Percentiles rank a stretch among this genome's conserved stretches.
Conservation (phyloP, 2,888 invertebrate genomes). For the Eurois occulta region DNA sequence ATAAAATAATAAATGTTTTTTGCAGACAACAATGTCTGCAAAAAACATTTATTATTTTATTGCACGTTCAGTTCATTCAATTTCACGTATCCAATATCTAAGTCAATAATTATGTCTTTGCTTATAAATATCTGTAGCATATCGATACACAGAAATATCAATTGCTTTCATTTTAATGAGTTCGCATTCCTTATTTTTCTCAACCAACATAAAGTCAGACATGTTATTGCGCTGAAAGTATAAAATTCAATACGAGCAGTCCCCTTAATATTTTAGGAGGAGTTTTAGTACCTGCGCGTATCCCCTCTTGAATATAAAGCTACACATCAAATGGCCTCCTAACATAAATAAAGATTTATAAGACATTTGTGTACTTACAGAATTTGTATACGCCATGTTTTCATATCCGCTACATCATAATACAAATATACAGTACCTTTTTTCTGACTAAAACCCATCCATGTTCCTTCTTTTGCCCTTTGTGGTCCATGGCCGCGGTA, state of each 20-base stretch:
- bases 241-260: conserved; percentile 52
- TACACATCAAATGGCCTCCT: conserved; percentile 33
- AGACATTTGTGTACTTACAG: conserved; percentile 23
- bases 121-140: not conserved
- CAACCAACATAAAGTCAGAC: conserved; percentile 2
- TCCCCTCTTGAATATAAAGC: conserved; percentile 49
- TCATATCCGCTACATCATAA: conserved; percentile 8
- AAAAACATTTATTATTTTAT: not conserved
- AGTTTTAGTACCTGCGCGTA: conserved; percentile 46
- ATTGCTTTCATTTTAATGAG: conserved; percentile 6
- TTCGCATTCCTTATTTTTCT: conserved; percentile 12
- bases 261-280: conserved; percentile 46
- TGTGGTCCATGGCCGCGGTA: no score
- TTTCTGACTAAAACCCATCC: no score
- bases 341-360: conserved; percentile 51
- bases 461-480: no score
- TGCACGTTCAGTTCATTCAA: not conserved
- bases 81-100: not conserved
- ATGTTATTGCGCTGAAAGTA: conserved; percentile 33
- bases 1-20: no score
- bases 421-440: no score
- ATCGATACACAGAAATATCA: not conserved
- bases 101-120: not conserved
- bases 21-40: no score
- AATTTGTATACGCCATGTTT: conserved; percentile 8